phyloP scores from a whole-genome alignment of 2,113 vertebrate genomes.

The Suncus etruscus region DNA sequence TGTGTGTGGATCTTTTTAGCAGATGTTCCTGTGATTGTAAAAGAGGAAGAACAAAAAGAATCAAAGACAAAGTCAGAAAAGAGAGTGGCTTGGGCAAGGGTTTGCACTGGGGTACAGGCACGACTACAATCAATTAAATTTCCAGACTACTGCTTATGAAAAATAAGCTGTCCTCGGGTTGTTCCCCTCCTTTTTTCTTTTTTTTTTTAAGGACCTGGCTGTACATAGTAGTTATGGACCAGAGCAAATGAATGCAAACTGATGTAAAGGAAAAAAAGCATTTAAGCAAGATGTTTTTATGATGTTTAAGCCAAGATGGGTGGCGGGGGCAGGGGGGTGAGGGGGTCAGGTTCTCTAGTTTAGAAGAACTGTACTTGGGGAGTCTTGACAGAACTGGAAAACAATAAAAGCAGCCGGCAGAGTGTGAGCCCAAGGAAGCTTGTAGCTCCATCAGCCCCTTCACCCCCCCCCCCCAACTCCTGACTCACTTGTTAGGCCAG shows the following conservation, averaged over 20 bases:
- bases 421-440: slow-evolving; percentile 72
- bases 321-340: background rate
- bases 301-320: slow-evolving; percentile 77
- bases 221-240: slow-evolving; percentile 43
- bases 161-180: background rate
- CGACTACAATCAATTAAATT: slow-evolving; percentile 53
- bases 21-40: slow-evolving; percentile 80
- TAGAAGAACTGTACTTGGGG: slow-evolving; percentile 69
- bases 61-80: slow-evolving; percentile 65
- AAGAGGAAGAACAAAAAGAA: slow-evolving; percentile 72
- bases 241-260: slow-evolving; percentile 63
- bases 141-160: slow-evolving; percentile 67
- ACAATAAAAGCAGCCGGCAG: slow-evolving; percentile 62
- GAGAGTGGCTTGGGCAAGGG: slow-evolving; percentile 35
- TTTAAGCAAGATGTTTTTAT: slow-evolving; percentile 71
- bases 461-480: background rate
- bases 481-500: background rate
- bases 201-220: slow-evolving; percentile 41
- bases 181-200: background rate
- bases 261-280: slow-evolving; percentile 51
- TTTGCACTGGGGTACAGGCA: slow-evolving; percentile 8
- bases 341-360: slow-evolving; percentile 68
- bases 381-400: slow-evolving; percentile 58
- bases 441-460: background rate
- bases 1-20: slow-evolving; percentile 77